Conservation (phyloP, 2,797 vertebrate genomes). For the Myoxocephalus aenaeus region DNA sequence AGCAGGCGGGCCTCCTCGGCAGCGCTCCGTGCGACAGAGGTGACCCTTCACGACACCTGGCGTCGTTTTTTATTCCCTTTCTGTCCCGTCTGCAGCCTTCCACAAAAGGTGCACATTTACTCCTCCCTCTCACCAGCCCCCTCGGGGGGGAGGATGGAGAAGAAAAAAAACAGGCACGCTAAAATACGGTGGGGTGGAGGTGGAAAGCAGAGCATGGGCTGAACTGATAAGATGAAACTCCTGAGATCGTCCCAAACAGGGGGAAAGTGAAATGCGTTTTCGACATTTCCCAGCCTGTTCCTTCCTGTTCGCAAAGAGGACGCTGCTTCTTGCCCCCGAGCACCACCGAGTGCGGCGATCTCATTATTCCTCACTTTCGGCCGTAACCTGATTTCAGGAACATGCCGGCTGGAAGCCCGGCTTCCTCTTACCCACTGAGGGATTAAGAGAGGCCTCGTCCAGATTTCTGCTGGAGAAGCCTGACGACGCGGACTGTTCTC, state of each 20-base stretch:
- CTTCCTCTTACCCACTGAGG: constrained; percentile 45
- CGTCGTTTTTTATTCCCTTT: constrained; percentile 33
- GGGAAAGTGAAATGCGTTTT: constrained; percentile 30
- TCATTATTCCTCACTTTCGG: constrained; percentile 47
- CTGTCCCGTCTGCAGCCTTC: constrained; percentile 24
- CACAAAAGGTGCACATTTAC: constrained; percentile 18
- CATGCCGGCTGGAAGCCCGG: constrained; percentile 17
- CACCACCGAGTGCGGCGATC: constrained; percentile 25
- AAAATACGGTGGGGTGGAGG: constrained; percentile 36
- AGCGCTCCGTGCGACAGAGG: constrained; percentile 46
- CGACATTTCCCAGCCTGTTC: constrained; percentile 15
- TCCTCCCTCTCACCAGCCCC: constrained; percentile 13
- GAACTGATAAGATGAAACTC: constrained; percentile 37
- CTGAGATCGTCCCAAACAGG: constrained; percentile 18
- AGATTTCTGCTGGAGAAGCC: constrained; percentile 14
- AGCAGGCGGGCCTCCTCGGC: constrained; percentile 55
- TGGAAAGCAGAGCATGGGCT: constrained; percentile 20
- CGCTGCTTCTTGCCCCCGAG: constrained; percentile 15
- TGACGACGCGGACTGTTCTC: constrained; percentile 8
- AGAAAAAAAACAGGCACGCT: constrained; percentile 18
- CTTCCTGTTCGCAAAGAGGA: constrained; percentile 27
- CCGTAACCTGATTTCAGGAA: constrained; percentile 47
- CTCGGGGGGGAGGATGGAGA: constrained; percentile 15
- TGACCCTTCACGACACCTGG: constrained; percentile 44
- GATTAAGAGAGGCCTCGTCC: constrained; percentile 40